Base-by-base conservation (phyloP, 1,140 invertebrate species). In the Callitettix versicolor region DNA sequence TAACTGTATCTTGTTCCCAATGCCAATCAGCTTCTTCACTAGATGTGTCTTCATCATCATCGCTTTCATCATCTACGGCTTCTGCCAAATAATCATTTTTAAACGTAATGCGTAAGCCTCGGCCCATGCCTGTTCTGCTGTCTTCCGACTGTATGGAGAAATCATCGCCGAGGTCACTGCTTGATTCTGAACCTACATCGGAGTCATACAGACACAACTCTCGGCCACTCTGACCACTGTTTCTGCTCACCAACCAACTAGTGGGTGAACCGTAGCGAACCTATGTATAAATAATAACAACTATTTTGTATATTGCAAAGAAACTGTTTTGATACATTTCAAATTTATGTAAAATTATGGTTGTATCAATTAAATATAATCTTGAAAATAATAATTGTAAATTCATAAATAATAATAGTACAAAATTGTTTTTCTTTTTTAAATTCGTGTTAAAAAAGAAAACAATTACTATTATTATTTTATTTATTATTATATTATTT, bases 61-160 rank as follows among this genome's bases (percentile, higher is more conserved):
- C 77, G 50, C 82, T 70, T 60, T 91, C 77, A 53, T 84, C 71
- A 60, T 91, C 88, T 1, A 91, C 76, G 0, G 88, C 87, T 69
- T 91, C 88, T 1, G 88, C 89, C 34, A 87, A 78, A 69, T 89
- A 87, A 22, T 87, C 84, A 1, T 82, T 82, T 60, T 82, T 87
- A 62, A 89, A 91, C 56, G 87, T 81, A 60, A 91, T 90, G 40
- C 79, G 73, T 0, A 86, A 69, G 1, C 82, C 70, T 42, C 53
- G 42, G 5, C 53, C 20, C n/a, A 44, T 42, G 7, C 26, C 42
- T 58, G 43, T 14, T 48, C 46, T 14, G 49, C 57, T 59, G 34
- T 58, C 52, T 36, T 53, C 44, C 12, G 56, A 60, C n/a, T 54
- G 38, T 18, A 58, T 33, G 22, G 20, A 63, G 44, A 52, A 65